Percentiles rank a stretch among this genome's conserved stretches.
Evolutionary conservation across 2,113 vertebrate species (phyloP).

Genomic region (Empidonax alnorum): DNA sequence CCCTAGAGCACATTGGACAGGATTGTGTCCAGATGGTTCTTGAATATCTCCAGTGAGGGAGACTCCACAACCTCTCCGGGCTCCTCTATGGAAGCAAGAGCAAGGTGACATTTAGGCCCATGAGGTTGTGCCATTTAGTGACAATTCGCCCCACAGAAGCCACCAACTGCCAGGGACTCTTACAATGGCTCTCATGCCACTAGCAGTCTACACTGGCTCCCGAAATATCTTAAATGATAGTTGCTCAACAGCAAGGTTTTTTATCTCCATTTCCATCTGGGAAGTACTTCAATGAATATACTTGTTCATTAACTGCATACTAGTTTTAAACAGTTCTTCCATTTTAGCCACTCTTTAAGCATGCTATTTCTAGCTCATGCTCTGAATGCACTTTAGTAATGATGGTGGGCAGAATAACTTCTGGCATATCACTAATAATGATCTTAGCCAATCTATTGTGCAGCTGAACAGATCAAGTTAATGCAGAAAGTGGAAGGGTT

Average conservation of each 20-base stretch:
- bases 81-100: not conserved
- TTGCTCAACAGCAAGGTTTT: not conserved
- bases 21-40: rapidly evolving
- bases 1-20: not conserved
- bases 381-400: not conserved
- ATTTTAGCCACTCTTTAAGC: not conserved
- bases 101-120: not conserved
- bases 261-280: not conserved
- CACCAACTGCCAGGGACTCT: not conserved
- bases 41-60: not conserved
- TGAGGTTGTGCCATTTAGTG: not conserved
- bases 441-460: not conserved
- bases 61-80: not conserved
- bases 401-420: not conserved
- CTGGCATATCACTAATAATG: not conserved
- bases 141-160: not conserved
- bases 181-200: not conserved
- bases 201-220: not conserved
- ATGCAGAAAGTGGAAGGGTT: not conserved
- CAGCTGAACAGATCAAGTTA: not conserved
- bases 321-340: not conserved
- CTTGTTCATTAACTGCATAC: not conserved
- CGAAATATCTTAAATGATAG: not conserved
- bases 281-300: not conserved
- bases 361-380: not conserved